A percentile compares a stretch with the other conserved stretches of the same genome.
These are phyloP conservation scores for Eledona agricola DNA, from an alignment of 2,888 invertebrate species.

Conservation along the genomic window DNA sequence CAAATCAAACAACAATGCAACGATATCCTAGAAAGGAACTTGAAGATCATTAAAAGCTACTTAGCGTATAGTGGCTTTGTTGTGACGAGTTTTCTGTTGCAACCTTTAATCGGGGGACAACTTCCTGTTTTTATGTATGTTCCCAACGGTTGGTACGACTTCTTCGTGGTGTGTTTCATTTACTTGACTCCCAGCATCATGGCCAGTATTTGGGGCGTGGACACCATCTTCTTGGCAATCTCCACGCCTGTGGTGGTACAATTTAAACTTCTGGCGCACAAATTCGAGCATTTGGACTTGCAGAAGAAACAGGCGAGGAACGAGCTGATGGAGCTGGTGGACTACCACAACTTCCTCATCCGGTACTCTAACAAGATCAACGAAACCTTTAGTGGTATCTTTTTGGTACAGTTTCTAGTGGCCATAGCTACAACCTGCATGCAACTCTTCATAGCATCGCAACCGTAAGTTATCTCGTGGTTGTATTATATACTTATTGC, in stretches of 20 bases:
- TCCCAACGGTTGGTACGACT: slow-evolving; percentile 13
- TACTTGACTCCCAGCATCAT: slow-evolving; percentile 3
- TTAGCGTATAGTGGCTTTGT: slow-evolving; percentile 5
- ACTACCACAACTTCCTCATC: slow-evolving; percentile 18
- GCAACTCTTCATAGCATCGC: slow-evolving; percentile 21
- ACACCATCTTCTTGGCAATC: slow-evolving; percentile 11
- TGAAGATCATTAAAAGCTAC: slow-evolving; percentile 1
- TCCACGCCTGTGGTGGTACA: slow-evolving; percentile 7
- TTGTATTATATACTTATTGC: not conserved
- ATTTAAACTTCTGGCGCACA: slow-evolving; percentile 8
- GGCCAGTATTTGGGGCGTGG: slow-evolving; percentile 21
- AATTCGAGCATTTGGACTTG: slow-evolving; percentile 5
- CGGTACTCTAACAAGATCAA: slow-evolving; percentile 10
- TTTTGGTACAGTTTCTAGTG: slow-evolving; percentile 14
- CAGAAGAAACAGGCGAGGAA: not conserved
- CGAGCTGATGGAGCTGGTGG: not conserved
- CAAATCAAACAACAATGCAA: not conserved
- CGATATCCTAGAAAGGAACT: not conserved
- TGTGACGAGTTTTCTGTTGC: slow-evolving; percentile 4
- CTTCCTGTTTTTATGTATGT: slow-evolving; percentile 14
- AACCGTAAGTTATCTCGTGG: slow-evolving; percentile 2
- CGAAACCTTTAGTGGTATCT: slow-evolving; percentile 9
- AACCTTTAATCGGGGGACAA: slow-evolving; percentile 9
- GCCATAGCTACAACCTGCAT: slow-evolving; percentile 18
- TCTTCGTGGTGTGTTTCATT: slow-evolving; percentile 3